A percentile compares a stretch with the other conserved stretches of the same genome.
phyloP scores from a whole-genome alignment of 2,888 invertebrate genomes.

The Oscheius myriophilus region DNA sequence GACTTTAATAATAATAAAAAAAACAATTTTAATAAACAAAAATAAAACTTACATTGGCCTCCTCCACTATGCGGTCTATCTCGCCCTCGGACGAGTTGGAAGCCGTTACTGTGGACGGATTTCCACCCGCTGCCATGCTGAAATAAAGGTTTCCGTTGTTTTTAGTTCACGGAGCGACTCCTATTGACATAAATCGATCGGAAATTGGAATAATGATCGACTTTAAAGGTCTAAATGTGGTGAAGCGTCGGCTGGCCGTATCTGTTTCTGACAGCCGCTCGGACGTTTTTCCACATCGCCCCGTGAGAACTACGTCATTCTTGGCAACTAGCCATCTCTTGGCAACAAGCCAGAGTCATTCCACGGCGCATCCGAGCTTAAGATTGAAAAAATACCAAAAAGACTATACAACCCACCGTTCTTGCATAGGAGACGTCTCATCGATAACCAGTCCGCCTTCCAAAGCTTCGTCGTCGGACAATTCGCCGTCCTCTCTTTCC shows the following conservation, averaged over 20 bases:
- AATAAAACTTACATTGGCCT: conserved; percentile 6
- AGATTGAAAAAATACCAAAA: too few relatives aligned
- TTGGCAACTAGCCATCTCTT: too few relatives aligned
- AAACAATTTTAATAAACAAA: too few relatives aligned
- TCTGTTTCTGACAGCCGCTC: too few relatives aligned
- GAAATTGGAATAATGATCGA: background rate
- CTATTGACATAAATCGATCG: background rate
- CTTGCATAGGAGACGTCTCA: too few relatives aligned
- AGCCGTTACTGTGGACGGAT: background rate
- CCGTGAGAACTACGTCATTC: too few relatives aligned
- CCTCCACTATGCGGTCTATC: conserved; percentile 28
- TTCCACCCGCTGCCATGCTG: too few relatives aligned
- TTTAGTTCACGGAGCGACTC: too few relatives aligned
- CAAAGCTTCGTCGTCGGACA: background rate
- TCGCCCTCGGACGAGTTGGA: conserved; percentile 20
- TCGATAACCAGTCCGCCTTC: background rate
- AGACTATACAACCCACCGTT: too few relatives aligned
- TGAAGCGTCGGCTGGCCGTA: background rate
- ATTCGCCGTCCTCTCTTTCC: conserved; percentile 20
- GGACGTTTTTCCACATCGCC: background rate
- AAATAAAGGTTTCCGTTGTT: background rate
- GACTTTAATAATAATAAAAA: too few relatives aligned
- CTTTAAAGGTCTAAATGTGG: background rate
- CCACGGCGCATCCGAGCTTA: too few relatives aligned
- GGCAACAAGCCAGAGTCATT: too few relatives aligned